These are phyloP conservation scores for Sebastolobus alascanus DNA, from an alignment of 2,797 vertebrate genomes.

Conservation along the genomic window DNA sequence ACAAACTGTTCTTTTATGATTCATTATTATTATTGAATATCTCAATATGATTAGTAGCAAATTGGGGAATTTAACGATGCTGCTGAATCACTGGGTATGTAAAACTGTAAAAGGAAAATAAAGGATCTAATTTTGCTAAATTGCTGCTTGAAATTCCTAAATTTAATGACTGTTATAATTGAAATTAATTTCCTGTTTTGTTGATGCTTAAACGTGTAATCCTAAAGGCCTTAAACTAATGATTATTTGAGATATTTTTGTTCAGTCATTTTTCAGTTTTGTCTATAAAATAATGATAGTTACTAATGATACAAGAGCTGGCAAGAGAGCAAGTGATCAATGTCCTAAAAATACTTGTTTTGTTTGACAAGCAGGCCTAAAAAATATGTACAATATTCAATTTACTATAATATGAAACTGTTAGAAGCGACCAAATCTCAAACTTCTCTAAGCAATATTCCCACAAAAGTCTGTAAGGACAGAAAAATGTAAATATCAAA, in stretches of 20 bases:
- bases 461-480: neutral
- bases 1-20: no score
- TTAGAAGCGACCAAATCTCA: neutral
- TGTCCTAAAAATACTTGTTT: neutral
- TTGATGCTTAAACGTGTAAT: neutral
- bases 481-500: neutral
- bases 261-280: neutral
- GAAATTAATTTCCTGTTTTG: neutral
- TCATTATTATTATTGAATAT: neutral
- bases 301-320: neutral
- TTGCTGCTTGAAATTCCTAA: neutral
- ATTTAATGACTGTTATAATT: neutral
- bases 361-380: neutral
- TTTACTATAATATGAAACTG: neutral
- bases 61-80: neutral
- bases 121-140: neutral
- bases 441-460: fast-evolving
- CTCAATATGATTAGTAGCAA: neutral
- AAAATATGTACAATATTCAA: neutral
- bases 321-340: neutral
- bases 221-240: neutral
- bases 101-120: neutral
- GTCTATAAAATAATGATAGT: neutral
- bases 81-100: neutral
- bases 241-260: neutral